These are phyloP conservation scores for Pontoporia blainvillei DNA, from an alignment of 2,113 vertebrate genomes.

Conservation along the genomic window DNA sequence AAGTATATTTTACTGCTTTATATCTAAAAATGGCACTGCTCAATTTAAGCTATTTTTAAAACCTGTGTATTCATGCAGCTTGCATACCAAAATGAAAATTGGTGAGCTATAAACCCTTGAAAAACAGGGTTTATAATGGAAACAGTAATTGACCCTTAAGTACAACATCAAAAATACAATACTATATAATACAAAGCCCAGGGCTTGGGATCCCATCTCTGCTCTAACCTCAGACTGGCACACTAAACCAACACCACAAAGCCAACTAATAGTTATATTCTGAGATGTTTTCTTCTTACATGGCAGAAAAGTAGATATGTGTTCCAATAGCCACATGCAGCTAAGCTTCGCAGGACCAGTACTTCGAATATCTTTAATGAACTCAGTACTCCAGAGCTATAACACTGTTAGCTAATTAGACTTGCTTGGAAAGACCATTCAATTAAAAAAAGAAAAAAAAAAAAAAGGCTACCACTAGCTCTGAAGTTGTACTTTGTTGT, in stretches of 20 bases:
- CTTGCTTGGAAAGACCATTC: slow-evolving; percentile 13
- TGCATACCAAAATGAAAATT: slow-evolving; percentile 76
- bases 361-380: slow-evolving; percentile 36
- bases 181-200: slow-evolving; percentile 79
- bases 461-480: too few relatives aligned
- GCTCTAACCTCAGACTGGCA: slow-evolving; percentile 84
- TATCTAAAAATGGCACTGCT: slow-evolving; percentile 81
- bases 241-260: slow-evolving; percentile 82
- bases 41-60: slow-evolving; percentile 83
- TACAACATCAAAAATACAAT: slow-evolving; percentile 86
- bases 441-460: background rate
- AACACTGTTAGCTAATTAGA: background rate
- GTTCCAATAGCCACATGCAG: slow-evolving; percentile 15
- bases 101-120: slow-evolving; percentile 82
- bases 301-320: slow-evolving; percentile 51
- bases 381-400: background rate
- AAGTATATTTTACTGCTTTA: slow-evolving; percentile 70
- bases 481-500: background rate
- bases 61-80: slow-evolving; percentile 74
- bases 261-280: slow-evolving; percentile 84
- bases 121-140: slow-evolving; percentile 86
- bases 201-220: slow-evolving; percentile 75
- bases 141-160: slow-evolving; percentile 85
- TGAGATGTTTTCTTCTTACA: slow-evolving; percentile 58
- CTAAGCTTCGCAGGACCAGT: slow-evolving; percentile 7